Conservation (phyloP, 2,797 vertebrate genomes). For the Artibeus jamaicensis region DNA sequence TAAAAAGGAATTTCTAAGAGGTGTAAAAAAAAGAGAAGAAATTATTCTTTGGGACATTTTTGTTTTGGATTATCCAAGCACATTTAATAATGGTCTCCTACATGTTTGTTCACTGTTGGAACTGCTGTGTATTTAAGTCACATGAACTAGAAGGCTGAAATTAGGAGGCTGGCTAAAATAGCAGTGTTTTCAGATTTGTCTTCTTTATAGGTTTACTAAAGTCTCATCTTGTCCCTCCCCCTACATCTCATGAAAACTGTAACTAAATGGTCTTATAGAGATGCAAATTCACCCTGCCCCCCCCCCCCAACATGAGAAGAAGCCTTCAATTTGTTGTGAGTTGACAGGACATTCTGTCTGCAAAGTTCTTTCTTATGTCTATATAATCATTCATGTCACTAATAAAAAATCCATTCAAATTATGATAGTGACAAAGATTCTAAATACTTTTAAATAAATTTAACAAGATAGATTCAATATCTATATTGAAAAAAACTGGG, state of each 20-base stretch:
- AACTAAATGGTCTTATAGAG: not conserved
- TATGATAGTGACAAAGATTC: not conserved
- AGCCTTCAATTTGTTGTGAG: not conserved
- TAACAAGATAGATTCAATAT: constrained; percentile 7
- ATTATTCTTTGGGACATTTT: not conserved
- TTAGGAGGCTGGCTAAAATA: not conserved
- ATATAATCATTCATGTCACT: not conserved
- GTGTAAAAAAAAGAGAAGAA: not conserved
- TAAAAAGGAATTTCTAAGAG: not conserved
- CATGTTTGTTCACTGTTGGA: not conserved
- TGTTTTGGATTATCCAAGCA: not conserved
- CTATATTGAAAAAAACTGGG: not conserved
- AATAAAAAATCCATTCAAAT: constrained; percentile 26
- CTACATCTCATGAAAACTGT: not conserved
- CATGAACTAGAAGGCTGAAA: not conserved
- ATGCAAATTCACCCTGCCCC: not conserved
- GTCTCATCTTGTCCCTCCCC: not conserved
- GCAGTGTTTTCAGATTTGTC: not conserved
- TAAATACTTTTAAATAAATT: constrained; percentile 23
- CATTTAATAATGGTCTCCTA: not conserved
- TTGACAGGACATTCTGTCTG: not conserved
- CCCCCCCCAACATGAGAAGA: not conserved
- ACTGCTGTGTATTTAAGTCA: constrained; percentile 12
- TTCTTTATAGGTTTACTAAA: not conserved
- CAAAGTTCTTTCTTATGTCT: not conserved